Percentiles rank a stretch among this genome's conserved stretches.
Evolutionary conservation across 2,797 vertebrate genomes (phyloP).

Genomic region (Allobates femoralis): DNA sequence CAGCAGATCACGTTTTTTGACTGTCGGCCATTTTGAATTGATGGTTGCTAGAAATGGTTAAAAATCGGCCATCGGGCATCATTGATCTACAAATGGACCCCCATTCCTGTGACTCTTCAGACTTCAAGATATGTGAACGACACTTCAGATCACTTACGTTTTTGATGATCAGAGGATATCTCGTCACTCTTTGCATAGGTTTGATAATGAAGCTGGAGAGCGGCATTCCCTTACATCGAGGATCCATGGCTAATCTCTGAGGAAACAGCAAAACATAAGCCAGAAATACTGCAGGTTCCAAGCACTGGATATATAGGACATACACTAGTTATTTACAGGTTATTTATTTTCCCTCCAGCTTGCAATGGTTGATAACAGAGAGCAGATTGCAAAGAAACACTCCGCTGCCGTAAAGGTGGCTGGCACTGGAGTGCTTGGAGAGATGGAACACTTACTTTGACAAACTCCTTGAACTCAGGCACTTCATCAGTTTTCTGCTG

Average conservation of each 20-base stretch:
- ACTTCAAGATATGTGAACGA: not conserved
- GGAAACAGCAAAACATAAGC: constrained; percentile 48
- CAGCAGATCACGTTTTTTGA: too few species aligned
- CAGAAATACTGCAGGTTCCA: too few species aligned
- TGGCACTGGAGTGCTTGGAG: too few species aligned
- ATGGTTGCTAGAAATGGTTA: too few species aligned
- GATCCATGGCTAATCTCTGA: constrained; percentile 96
- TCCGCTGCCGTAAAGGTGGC: not conserved
- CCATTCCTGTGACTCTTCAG: not conserved
- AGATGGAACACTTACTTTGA: constrained; percentile 81
- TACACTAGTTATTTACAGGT: too few species aligned
- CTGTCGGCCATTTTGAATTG: too few species aligned
- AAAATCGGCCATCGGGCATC: too few species aligned
- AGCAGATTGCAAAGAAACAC: too few species aligned
- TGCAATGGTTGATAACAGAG: not conserved
- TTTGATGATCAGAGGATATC: constrained; percentile 98
- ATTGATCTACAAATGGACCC: not conserved
- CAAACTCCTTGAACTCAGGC: constrained; percentile 95
- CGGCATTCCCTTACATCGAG: constrained; percentile 96
- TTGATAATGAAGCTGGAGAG: constrained; percentile 97
- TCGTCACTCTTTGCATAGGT: constrained; percentile 97
- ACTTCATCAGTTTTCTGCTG: constrained; percentile 96
- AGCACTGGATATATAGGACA: too few species aligned
- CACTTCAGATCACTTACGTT: constrained; percentile 80
- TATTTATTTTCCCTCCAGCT: too few species aligned